phyloP scores from a whole-genome alignment of 2,888 invertebrate species.

The Macropis europaea region DNA sequence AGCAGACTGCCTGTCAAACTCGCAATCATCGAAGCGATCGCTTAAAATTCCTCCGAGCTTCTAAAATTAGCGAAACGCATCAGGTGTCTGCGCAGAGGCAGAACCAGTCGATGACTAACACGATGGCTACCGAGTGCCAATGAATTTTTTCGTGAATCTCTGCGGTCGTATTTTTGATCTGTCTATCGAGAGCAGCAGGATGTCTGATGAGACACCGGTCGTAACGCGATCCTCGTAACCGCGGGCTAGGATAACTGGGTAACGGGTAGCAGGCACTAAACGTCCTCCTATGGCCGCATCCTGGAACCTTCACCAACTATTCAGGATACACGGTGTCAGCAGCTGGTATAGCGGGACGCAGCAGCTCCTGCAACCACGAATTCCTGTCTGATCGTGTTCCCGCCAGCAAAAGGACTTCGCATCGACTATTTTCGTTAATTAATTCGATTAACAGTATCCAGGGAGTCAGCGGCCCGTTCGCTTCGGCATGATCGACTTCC shows the following conservation, averaged over 20 bases:
- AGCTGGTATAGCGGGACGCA: constrained; percentile 43
- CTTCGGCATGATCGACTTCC: background rate
- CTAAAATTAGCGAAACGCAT: background rate
- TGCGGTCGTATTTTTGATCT: constrained; percentile 45
- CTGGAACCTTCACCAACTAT: constrained; percentile 60
- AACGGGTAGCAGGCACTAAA: constrained; percentile 72
- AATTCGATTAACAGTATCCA: constrained; percentile 24
- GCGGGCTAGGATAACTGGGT: constrained; percentile 73
- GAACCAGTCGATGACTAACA: constrained; percentile 17
- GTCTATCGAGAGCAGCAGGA: constrained; percentile 58
- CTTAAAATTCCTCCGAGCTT: background rate
- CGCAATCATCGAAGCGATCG: too few species aligned
- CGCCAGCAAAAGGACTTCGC: background rate
- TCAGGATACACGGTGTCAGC: constrained; percentile 44
- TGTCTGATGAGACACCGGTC: constrained; percentile 63
- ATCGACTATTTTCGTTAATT: constrained; percentile 28
- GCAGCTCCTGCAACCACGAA: background rate
- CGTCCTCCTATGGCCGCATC: constrained; percentile 51
- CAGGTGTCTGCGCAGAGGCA: background rate
- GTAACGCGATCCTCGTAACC: constrained; percentile 72
- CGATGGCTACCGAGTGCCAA: background rate
- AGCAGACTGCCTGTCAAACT: background rate
- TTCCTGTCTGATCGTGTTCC: background rate
- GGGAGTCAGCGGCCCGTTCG: background rate
- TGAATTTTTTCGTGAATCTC: constrained; percentile 31